These are phyloP conservation scores for Turdus rufiventris DNA, from an alignment of 2,113 vertebrate genomes.

Conservation along the genomic window DNA sequence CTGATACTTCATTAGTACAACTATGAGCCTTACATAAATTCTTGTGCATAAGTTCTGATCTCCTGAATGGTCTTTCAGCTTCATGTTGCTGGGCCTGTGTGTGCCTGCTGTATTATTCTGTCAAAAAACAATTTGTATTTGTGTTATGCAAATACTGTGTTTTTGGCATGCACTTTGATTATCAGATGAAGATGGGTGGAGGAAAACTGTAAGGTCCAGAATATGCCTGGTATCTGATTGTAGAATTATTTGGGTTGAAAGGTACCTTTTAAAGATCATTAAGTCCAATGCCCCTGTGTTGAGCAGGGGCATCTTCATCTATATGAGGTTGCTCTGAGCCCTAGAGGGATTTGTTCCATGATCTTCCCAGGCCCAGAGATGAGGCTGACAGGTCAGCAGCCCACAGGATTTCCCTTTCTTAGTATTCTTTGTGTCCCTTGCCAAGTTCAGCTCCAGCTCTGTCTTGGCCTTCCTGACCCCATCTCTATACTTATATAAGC, in stretches of 20 bases:
- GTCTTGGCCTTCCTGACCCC: not conserved
- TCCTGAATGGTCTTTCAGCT: not conserved
- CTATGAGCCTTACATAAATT: not conserved
- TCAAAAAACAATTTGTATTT: not conserved
- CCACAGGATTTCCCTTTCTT: not conserved
- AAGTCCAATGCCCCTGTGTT: not conserved
- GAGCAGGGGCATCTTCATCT: not conserved
- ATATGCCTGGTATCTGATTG: not conserved
- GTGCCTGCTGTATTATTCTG: not conserved
- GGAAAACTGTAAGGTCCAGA: not conserved
- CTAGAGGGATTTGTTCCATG: not conserved
- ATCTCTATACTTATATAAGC: not conserved
- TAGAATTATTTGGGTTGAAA: not conserved
- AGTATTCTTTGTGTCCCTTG: not conserved
- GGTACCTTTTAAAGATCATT: not conserved
- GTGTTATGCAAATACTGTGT: not conserved
- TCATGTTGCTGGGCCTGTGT: not conserved
- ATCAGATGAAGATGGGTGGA: not conserved
- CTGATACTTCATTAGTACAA: not conserved
- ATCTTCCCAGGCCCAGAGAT: not conserved
- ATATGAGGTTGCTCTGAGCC: not conserved
- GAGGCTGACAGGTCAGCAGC: not conserved
- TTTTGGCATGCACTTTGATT: not conserved
- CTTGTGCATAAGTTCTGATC: not conserved
- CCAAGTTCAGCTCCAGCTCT: not conserved